These are phyloP conservation scores for Crenichthys baileyi DNA, from an alignment of 2,797 vertebrate genomes.

Conservation along the genomic window DNA sequence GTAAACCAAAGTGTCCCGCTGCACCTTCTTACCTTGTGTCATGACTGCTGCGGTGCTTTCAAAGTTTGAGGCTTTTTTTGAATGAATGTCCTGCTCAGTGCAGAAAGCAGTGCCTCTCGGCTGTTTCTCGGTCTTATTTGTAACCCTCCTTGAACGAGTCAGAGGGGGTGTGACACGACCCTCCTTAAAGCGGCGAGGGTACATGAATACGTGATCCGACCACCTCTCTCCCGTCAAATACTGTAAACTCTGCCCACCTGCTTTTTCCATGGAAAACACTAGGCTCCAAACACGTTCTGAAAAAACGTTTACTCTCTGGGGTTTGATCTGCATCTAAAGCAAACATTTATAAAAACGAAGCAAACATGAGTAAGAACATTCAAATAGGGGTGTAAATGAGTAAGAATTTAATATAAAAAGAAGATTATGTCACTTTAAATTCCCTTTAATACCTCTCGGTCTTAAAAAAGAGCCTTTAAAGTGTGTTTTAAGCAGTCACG, in stretches of 20 bases:
- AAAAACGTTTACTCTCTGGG: neutral
- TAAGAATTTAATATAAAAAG: neutral
- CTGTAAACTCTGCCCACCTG: neutral
- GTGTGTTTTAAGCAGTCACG: neutral
- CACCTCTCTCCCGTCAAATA: neutral
- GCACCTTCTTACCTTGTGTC: slow-evolving; percentile 68
- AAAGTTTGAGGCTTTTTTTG: neutral
- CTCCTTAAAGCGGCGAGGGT: neutral
- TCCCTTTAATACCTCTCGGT: neutral
- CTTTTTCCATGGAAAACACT: neutral
- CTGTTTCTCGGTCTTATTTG: slow-evolving; percentile 34
- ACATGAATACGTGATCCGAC: neutral
- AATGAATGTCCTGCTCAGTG: slow-evolving; percentile 7
- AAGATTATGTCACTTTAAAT: neutral
- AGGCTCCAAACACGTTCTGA: neutral
- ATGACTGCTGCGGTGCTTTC: slow-evolving; percentile 50
- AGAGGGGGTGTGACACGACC: slow-evolving; percentile 47
- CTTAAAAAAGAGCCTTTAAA: neutral
- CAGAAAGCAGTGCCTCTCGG: neutral
- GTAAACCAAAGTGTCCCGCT: neutral
- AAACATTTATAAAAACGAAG: neutral
- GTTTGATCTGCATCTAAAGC: neutral
- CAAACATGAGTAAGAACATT: neutral
- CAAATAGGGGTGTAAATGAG: neutral
- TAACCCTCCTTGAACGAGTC: slow-evolving; percentile 24